Evolutionary conservation across 2,888 invertebrate species (phyloP), one percentile per base, ranked within the genome.

Genomic region (Xiphydria camelus): DNA sequence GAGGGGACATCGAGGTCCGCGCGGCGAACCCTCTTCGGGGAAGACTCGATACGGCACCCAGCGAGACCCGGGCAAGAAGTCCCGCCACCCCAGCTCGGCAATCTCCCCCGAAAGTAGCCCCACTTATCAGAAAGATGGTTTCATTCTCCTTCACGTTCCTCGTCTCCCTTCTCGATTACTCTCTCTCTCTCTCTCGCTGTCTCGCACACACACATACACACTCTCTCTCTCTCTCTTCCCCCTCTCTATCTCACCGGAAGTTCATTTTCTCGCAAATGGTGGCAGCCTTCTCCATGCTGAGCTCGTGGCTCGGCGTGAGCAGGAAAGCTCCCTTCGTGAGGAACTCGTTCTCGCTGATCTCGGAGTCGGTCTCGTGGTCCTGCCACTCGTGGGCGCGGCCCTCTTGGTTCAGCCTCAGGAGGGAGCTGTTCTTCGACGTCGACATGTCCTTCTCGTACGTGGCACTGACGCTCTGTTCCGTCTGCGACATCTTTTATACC

Each of bases 241-340:
- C 12, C 22, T 23, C n/a, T 37, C 34, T 23, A 21, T 35, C 69
- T 65, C 57, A 73, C 72, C 72, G 66, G 51, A 91, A 90, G 78
- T 87, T 89, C 84, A 91, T 88, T 76, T 91, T 91, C 80, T 91
- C 91, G 78, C 90, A 90, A 67, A 91, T 89, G 61, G 87, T 80
- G 29, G 89, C 88, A 2, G 91, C 91, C 58, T 90, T 89, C 77
- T 91, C 91, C 83, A 91, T 85, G 70, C 87, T 89, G 61, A 91
- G 80, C 68, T 91, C 91, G 77, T 90, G 89, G 40, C 90, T 90
- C 29, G 91, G 91, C 33, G 91, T 91, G 61, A 91, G 80, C 37
- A 91, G 83, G 75, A 91, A 91, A 26, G 91, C 91, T 36, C 86
- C 86, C 77, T 88, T 88, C 34, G 89, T 87, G 60, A 91, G 80